Conservation (phyloP, 2,888 invertebrate species). For the Drosophila recens region DNA sequence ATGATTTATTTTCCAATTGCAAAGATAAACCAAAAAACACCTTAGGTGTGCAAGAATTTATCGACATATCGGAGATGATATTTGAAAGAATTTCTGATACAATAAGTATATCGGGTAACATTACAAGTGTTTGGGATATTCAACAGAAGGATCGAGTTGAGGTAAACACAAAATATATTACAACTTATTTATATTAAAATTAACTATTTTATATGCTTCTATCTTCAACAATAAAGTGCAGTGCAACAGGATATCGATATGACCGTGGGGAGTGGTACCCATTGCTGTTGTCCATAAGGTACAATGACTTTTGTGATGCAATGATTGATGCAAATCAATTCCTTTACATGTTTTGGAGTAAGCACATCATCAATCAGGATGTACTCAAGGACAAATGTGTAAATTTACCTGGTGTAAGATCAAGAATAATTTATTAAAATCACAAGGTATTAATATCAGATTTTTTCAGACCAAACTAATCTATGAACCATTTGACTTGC, state of each 20-base stretch:
- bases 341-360: not conserved
- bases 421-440: not conserved
- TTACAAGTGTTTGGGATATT: not conserved
- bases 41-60: too few species aligned
- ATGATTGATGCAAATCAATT: not conserved
- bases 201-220: not conserved
- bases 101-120: not conserved
- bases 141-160: not conserved
- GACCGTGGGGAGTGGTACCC: not conserved
- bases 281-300: not conserved
- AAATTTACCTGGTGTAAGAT: not conserved
- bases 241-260: not conserved
- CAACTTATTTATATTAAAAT: not conserved
- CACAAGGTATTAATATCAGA: not conserved
- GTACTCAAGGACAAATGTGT: not conserved
- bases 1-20: not conserved
- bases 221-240: not conserved
- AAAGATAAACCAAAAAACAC: not conserved
- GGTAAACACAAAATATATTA: not conserved
- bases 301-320: not conserved
- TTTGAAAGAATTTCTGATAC: not conserved
- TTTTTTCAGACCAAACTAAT: not conserved
- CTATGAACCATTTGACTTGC: not conserved
- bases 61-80: not conserved
- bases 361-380: not conserved